Evolutionary conservation across 2,113 vertebrate genomes (phyloP), one percentile per base, ranked within the genome.

Genomic region (Brachyistius frenatus): DNA sequence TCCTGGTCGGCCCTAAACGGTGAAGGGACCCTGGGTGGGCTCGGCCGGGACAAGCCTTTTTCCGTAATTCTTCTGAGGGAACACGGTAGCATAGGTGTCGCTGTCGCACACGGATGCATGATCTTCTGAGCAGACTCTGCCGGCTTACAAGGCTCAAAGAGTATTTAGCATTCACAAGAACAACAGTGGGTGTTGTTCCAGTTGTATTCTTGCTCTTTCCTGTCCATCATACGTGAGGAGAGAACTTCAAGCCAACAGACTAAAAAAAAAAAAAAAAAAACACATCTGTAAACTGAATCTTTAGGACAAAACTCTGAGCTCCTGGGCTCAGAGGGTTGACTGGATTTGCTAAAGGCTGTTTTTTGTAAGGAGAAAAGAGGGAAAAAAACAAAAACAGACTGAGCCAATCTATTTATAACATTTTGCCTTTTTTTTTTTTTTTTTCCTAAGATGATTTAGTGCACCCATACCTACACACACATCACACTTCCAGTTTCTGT

Each of bases 321-420:
- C 39, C 16, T 50, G 35, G 32, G 50, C 41, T 69, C n/a, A 33
- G 78, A 79, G 2, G 63, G 77, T 66, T 10, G 62, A 63, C 56
- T 7, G 2, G 64, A 78, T 89, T 83, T 81, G 76, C 52, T 87
- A 89, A 78, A 69, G 86, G 56, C 47, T 86, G 23, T 23, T 23
- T 23, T 88, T 91, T 79, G 14, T 78, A 63, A 53, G 23, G 23
- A 23, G 53, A 53, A 5, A 60, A 39, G 32, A 44, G 44, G 23
- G 73, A 54, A 4, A 49, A 5, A 76, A 7, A 50, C 49, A 66
- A 63, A 82, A 72, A 66, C 7, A 44, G 64, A 83, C 82, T 86
- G 91, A 91, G 90, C 88, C 91, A 90, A 91, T 85, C 65, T 78
- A 57, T 84, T 90, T 78, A 58, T 76, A 74, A n/a, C 33, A 62